Conservation (phyloP, 2,888 invertebrate genomes). For the Smittia aterrima region DNA sequence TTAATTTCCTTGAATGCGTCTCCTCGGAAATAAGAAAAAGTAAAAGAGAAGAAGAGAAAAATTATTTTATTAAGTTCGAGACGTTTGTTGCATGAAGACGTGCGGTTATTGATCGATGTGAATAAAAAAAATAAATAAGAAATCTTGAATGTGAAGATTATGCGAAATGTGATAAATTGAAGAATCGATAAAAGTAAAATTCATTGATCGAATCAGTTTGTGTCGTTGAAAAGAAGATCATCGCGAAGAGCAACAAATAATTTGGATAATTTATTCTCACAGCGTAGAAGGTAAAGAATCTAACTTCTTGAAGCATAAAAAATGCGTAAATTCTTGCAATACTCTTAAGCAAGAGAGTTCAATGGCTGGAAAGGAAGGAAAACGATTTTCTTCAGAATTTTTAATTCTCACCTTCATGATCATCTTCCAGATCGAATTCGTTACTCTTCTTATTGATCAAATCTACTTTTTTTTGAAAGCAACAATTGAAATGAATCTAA, state of each 20-base stretch:
- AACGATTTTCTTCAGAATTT: not conserved
- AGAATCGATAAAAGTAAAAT: not conserved
- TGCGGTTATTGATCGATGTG: not conserved
- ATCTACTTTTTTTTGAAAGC: too few relatives aligned
- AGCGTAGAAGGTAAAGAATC: not conserved
- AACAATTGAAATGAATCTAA: not conserved
- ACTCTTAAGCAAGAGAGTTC: slow-evolving; percentile 2
- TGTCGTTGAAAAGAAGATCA: not conserved
- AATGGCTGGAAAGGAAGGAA: slow-evolving; percentile 13
- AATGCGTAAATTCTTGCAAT: not conserved
- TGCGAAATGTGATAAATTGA: not conserved
- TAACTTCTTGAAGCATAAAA: not conserved
- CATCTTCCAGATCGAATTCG: too few relatives aligned
- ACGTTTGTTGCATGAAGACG: not conserved
- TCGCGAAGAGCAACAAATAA: not conserved
- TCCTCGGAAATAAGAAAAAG: too few relatives aligned
- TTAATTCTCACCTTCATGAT: not conserved
- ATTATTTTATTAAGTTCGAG: not conserved
- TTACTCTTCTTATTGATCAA: too few relatives aligned
- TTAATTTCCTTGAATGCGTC: too few relatives aligned
- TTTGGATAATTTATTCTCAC: not conserved
- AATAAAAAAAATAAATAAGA: too few relatives aligned
- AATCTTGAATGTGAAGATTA: not conserved
- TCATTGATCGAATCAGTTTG: not conserved
- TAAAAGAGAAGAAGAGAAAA: slow-evolving; percentile 1